A percentile compares a stretch with the other conserved stretches of the same genome.
Conservation (phyloP, 2,888 invertebrate genomes). For the Cosmorhoe ocellata region DNA sequence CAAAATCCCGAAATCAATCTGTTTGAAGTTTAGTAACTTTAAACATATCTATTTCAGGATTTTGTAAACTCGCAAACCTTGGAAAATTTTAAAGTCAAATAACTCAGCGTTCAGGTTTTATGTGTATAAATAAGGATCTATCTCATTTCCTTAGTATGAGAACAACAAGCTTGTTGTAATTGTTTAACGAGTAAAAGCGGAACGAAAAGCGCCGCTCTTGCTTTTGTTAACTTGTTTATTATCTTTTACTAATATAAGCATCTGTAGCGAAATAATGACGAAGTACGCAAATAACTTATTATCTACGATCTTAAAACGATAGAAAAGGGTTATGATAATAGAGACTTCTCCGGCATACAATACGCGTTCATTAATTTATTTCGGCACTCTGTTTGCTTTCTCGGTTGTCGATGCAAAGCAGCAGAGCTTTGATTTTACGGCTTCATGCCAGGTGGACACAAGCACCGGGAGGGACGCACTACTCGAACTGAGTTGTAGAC, state of each 20-base stretch:
- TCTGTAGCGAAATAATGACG: constrained; percentile 7
- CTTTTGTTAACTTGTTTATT: constrained; percentile 9
- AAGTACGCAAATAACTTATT: not conserved
- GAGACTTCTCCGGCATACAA: constrained; percentile 46
- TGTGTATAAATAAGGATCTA: not conserved
- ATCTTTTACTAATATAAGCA: constrained; percentile 7
- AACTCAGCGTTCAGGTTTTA: not conserved
- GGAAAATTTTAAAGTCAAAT: not conserved
- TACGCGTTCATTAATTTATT: constrained; percentile 57
- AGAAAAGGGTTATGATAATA: constrained; percentile 43
- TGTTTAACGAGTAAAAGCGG: constrained; percentile 14
- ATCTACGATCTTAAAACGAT: constrained; percentile 32
- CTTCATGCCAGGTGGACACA: constrained; percentile 18
- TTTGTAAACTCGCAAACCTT: too few species aligned
- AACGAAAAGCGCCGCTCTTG: constrained; percentile 16
- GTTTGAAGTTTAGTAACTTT: not conserved
- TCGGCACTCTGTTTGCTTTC: constrained; percentile 47
- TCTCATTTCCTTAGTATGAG: constrained; percentile 8
- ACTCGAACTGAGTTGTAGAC: constrained; percentile 15
- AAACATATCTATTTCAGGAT: too few species aligned
- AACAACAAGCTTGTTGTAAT: constrained; percentile 22
- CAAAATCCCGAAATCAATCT: not conserved
- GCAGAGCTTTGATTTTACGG: constrained; percentile 20
- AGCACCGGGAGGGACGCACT: constrained; percentile 4
- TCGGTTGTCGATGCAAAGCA: constrained; percentile 39